Base-by-base conservation (phyloP, 30 jellyfish, hydroid and myxozoan genomes). In the Aurelia aurita complex sp. Pacific region DNA sequence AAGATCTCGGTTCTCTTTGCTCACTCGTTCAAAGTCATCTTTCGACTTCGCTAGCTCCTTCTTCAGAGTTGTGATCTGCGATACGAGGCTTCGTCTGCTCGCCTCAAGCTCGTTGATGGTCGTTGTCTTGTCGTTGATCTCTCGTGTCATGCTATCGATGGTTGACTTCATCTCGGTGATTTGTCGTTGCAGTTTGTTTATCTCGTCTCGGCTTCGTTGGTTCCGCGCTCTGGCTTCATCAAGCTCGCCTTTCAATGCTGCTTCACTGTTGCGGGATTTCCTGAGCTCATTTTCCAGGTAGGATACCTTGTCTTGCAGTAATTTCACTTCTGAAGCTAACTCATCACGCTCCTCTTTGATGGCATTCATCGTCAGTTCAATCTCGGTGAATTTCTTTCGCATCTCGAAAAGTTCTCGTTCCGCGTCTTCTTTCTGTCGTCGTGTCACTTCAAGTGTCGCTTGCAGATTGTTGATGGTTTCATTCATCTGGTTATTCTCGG, bases 171-270 rank as follows among this genome's bases (percentile, higher is more conserved):
- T 83, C 67, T 94, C 97, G 35, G 96, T 18, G 35, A 83, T 84
- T 38, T 77, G 96, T 55, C 79, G 46, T 51, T 89, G 97, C 9
- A 87, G 86, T 35, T 91, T 67, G 82, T 46, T 85, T 88, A 81
- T 70, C 73, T 94, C 99, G 12, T 88, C 97, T 65, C 88, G 81
- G 61, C 52, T 66, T 66, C 99, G 82, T 54, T 85, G 97, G 34
- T 83, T 84, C 57, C 99, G 86, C 40, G 99, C 91, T 75, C 64
- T 83, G n/a, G 97, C 91, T 74, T 94, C 99, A n/a, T 89, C 97
- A 29, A 94, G 62, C 85, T 94, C 97, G 1, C 99, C 99, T 19
- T 76, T 79, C 75, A 94, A 70, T 16, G 90, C 60, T 4, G 99
- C 96, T 85, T 94, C 99, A 69, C 81, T 85, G 88, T 91, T 92